These are phyloP conservation scores for Colletes collaris DNA, from an alignment of 2,888 invertebrate species.

Conservation along the genomic window DNA sequence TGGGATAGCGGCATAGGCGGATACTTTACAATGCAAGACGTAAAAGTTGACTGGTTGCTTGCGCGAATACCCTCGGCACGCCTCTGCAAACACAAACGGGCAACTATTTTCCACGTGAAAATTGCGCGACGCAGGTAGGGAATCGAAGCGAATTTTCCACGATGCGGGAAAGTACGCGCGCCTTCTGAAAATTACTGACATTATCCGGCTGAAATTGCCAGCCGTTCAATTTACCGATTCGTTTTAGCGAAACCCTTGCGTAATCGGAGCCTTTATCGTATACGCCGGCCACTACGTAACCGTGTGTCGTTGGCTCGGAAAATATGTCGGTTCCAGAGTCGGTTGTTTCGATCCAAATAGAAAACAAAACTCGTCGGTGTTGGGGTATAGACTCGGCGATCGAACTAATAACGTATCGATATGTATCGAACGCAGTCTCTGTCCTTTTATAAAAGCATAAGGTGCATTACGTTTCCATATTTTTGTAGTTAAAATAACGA, in stretches of 20 bases:
- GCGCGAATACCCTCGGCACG: constrained; percentile 12
- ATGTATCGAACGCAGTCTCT: no score
- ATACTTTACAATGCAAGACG: constrained; percentile 38
- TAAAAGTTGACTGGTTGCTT: constrained; percentile 23
- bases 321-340: constrained; percentile 42
- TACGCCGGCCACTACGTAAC: neutral
- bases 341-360: constrained; percentile 40
- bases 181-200: constrained; percentile 68
- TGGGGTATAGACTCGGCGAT: neutral
- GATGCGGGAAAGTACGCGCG: constrained; percentile 49
- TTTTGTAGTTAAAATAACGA: no score
- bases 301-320: constrained; percentile 37
- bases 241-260: constrained; percentile 59
- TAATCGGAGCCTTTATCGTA: constrained; percentile 45
- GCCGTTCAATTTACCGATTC: constrained; percentile 73
- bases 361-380: constrained; percentile 48
- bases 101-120: constrained; percentile 17
- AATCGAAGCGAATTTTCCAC: constrained; percentile 66
- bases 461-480: no score
- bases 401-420: no score
- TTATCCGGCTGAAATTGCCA: constrained; percentile 63
- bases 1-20: constrained; percentile 42
- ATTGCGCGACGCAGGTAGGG: constrained; percentile 42
- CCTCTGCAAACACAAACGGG: constrained; percentile 35
- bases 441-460: no score